Evolutionary conservation across 2,797 vertebrate genomes (phyloP), one percentile per base, ranked within the genome.

Genomic region (Urosaurus nigricauda): DNA sequence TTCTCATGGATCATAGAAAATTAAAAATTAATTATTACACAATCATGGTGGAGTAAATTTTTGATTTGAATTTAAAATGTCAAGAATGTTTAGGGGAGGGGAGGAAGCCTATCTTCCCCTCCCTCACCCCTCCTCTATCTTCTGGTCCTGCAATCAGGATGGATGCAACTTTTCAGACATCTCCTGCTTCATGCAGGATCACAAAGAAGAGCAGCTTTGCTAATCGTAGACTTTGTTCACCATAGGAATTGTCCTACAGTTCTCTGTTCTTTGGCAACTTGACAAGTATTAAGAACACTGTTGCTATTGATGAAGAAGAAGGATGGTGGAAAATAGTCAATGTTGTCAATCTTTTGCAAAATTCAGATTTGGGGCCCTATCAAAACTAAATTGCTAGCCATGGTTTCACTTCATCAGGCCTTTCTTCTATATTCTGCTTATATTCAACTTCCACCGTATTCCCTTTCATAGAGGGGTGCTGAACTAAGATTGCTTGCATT

Each of bases 381-480:
- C n/a, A 35, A 53, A 24, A 60, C 47, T n/a, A 2, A 47, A 63
- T 26, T 58, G 40, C 35, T 24, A 56, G 32, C 4, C 17, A 12
- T 19, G 29, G 3, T n/a, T 9, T 21, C 37, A 32, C 3, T 13
- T 32, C 12, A 43, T 17, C 79, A 87, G 29, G 17, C 3, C 86
- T 92, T 89, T 87, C 92, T 93, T 82, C 79, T 40, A 43, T 91
- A 90, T 94, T 79, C 88, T 86, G 79, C 80, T 43, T 3, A 43
- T 43, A 43, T 43, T 43, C 43, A 0, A 43, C 43, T 43, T 43
- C 43, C 43, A 43, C 90, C 89, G 87, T 9, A 51, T 90, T 93
- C 37, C 83, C 89, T 86, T 77, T 47, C 87, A 21, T 92, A 88
- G 86, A 90, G 94, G 60, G 91, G 80, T 71, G 81, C 71, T 21